Evolutionary conservation across 1,140 invertebrate species (phyloP), one percentile per base, ranked within the genome.

Genomic region (Brachionus angularis): DNA sequence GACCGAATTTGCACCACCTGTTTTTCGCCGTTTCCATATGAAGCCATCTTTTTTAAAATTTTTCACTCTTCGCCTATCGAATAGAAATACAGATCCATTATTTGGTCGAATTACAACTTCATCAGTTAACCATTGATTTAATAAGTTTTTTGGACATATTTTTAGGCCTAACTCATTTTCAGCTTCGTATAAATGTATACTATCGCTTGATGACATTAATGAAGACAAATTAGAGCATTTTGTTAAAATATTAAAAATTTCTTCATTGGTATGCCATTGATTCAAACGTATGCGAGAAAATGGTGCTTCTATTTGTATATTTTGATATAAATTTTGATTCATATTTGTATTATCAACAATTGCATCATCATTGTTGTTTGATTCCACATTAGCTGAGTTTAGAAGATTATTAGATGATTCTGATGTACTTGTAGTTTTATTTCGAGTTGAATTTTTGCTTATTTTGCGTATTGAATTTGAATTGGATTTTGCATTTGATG

Each of bases 11-110:
- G 47, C 62, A 10, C 62, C 62, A 5, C 93, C 94, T 81, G 97
- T 93, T 83, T 96, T 96, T 72, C 94, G 84, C 77, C 96, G 96
- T 84, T 96, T 97, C 95, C 94, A 97, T 81, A 92, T 96, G 81
- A 96, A 98, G 23, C 94, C 94, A 79, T 98, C 95, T 55, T 93
- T 86, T 79, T 93, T 86, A 84, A 96, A 98, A 31, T 92, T 87
- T 46, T 67, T 67, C 12, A 96, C 93, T 78, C 93, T 92, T 84
- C 96, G 96, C 50, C 93, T 85, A 76, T 90, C 93, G 84, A 96
- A 98, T 53, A 98, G 85, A 77, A 97, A 83, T 91, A 97, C 91
- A 12, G 93, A 96, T 72, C 94, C 94, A 83, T 91, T 96, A 82
- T 93, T 91, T 44, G 93, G 93, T 80, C 93, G 91, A 47, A 47